A percentile compares a stretch with the other conserved stretches of the same genome.
phyloP scores from a whole-genome alignment of 2,888 invertebrate genomes.

The Phalera bucephala region DNA sequence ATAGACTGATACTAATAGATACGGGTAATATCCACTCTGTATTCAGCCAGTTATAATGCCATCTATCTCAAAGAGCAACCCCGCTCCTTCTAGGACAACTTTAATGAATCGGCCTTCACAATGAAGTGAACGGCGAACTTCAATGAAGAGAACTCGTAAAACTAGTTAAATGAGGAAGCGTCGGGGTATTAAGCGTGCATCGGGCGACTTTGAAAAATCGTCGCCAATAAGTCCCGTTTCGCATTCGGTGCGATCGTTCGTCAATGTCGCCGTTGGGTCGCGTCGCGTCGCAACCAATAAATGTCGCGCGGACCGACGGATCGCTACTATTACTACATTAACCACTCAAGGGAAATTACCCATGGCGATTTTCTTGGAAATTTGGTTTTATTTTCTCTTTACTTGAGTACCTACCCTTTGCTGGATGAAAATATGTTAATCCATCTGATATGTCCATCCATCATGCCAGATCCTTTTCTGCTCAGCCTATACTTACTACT shows the following conservation, averaged over 20 bases:
- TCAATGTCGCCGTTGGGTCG: slow-evolving; percentile 60
- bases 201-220: slow-evolving; percentile 68
- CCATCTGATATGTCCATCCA: too few species aligned
- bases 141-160: slow-evolving; percentile 26
- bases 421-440: too few species aligned
- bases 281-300: slow-evolving; percentile 60
- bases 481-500: too few species aligned
- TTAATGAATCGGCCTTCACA: slow-evolving; percentile 9
- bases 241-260: slow-evolving; percentile 61
- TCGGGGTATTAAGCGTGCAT: slow-evolving; percentile 40
- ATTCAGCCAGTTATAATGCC: too few species aligned
- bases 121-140: slow-evolving; percentile 14
- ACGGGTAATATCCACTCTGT: too few species aligned
- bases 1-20: too few species aligned
- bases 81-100: too few species aligned
- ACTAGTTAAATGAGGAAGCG: slow-evolving; percentile 53
- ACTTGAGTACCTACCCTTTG: too few species aligned
- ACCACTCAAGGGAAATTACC: slow-evolving; percentile 17
- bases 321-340: slow-evolving; percentile 32
- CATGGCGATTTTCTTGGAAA: slow-evolving; percentile 3
- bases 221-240: slow-evolving; percentile 71
- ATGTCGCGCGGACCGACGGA: slow-evolving; percentile 36
- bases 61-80: too few species aligned
- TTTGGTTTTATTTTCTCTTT: too few species aligned
- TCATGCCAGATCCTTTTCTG: too few species aligned